phyloP scores from a whole-genome alignment of 2,888 invertebrate species.

The Cantharis lateralis region DNA sequence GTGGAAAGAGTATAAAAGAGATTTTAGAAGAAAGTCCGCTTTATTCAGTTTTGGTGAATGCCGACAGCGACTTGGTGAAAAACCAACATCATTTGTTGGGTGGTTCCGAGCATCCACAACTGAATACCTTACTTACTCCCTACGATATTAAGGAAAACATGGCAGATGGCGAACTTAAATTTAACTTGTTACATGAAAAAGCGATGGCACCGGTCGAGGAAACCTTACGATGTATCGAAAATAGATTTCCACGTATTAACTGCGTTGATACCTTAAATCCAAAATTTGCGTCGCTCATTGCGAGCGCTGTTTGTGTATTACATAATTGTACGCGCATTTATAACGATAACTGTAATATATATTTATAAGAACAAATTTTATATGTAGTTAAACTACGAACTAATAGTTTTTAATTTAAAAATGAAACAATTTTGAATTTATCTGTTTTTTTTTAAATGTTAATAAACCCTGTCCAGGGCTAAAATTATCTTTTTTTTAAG shows the following conservation, averaged over 20 bases:
- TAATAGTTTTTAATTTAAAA: no score
- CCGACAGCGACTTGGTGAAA: constrained; percentile 28
- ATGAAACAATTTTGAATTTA: no score
- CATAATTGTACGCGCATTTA: constrained; percentile 40
- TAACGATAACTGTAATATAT: constrained; percentile 33
- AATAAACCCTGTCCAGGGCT: no score
- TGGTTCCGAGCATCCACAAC: constrained; percentile 38
- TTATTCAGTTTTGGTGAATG: constrained; percentile 24
- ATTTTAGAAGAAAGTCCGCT: constrained; percentile 37
- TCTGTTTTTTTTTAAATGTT: no score
- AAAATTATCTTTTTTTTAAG: no score
- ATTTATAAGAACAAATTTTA: constrained; percentile 6
- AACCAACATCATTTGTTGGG: constrained; percentile 35
- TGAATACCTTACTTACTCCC: constrained; percentile 36
- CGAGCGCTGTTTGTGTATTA: constrained; percentile 35
- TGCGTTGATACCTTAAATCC: constrained; percentile 32
- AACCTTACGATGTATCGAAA: constrained; percentile 36
- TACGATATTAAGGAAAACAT: constrained; percentile 22
- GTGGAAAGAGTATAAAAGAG: constrained; percentile 33
- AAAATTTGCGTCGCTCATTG: constrained; percentile 34
- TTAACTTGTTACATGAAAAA: constrained; percentile 35
- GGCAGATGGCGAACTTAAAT: constrained; percentile 21
- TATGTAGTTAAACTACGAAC: no score
- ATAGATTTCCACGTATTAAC: constrained; percentile 36
- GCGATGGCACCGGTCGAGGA: constrained; percentile 37